Evolutionary conservation across 37 sponge, comb jelly and placozoan genomes (phyloP), one percentile per base, ranked within the genome.

Genomic region (Chondrosia reniformis): DNA sequence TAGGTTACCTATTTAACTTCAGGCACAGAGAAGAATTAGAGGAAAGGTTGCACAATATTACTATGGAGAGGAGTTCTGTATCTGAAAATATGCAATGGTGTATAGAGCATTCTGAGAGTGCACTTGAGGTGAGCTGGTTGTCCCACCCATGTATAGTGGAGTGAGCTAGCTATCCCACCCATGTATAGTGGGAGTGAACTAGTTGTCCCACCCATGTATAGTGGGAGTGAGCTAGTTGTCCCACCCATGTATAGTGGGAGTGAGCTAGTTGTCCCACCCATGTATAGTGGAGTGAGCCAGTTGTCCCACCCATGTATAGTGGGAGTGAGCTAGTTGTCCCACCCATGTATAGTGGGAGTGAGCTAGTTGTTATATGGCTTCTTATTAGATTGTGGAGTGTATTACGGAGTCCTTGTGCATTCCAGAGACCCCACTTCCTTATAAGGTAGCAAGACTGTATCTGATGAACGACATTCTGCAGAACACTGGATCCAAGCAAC

Each of bases 81-180:
- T 76, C 49, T 15, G 65, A 64, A 3, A 74, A 73, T 21, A 95
- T 99, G 96, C 66, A 90, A 27, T 99, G 88, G 86, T 99, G 99
- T 73, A 63, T 99, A 21, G 94, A 95, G 19, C 91, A 95, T 78
- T 81, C 99, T 2, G 96, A 93, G 6, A 80, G 88, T 31, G 89
- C 96, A 32, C 91, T 95, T 43, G 99, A 99, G 91, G 97, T 96
- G 45, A 0, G 81, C 38, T n/a, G n/a, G n/a, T n/a, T n/a, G n/a
- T n/a, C n/a, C n/a, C n/a, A n/a, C n/a, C n/a, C n/a, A n/a, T n/a
- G n/a, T n/a, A n/a, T n/a, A n/a, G n/a, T n/a, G n/a, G n/a, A n/a
- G n/a, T n/a, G n/a, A n/a, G n/a, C n/a, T n/a, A n/a, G n/a, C n/a
- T n/a, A n/a, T n/a, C n/a, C n/a, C n/a, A n/a, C n/a, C n/a, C n/a